Base-by-base conservation (phyloP, 2,113 vertebrate species). In the Sphaerodactylus townsendi region DNA sequence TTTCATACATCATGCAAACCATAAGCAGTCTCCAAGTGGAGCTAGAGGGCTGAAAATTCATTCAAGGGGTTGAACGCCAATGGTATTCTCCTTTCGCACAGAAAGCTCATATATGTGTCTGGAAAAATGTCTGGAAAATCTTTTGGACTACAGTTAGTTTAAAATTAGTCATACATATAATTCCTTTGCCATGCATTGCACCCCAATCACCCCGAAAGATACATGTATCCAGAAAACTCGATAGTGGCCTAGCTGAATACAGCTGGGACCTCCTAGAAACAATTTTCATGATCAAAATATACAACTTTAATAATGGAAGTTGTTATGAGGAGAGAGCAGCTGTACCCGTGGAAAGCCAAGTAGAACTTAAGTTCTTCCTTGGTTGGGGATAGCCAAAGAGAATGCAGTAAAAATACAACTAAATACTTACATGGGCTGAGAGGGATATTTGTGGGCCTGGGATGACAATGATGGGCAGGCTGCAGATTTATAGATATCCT, bases 361-460 rank as follows among this genome's bases (percentile, higher is more conserved):
- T 11, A 30, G 10, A 6, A 13, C 10, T 23, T 33, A 35, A n/a
- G 44, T 25, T 66, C 62, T 66, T 39, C 62, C 11, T 33, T 19
- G 25, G 25, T 11, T 41, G 2, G 59, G n/a, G 33, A 33, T 39
- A 30, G 2, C 21, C 48, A 19, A 56, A n/a, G 10, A 41, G 1
- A 37, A 82, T 1, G 21, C 17, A 28, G 10, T 33, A 64, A 69
- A 77, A 84, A 77, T 44, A 11, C 37, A 14, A 28, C 82, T 35
- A 0, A 70, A 79, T 56, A 87, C 87, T 90, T 87, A 95, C 94
- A 90, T 93, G 88, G 85, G 28, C 50, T 30, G 0, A 66, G 28
- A 0, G 1, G 30, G 4, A 3, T 65, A 86, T 85, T 41, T 53
- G 0, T 72, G 48, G 7, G 0, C 8, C 21, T 0, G 11, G 15